phyloP scores from a whole-genome alignment of 2,888 invertebrate species.

The Prosopocoilus inquinatus region DNA sequence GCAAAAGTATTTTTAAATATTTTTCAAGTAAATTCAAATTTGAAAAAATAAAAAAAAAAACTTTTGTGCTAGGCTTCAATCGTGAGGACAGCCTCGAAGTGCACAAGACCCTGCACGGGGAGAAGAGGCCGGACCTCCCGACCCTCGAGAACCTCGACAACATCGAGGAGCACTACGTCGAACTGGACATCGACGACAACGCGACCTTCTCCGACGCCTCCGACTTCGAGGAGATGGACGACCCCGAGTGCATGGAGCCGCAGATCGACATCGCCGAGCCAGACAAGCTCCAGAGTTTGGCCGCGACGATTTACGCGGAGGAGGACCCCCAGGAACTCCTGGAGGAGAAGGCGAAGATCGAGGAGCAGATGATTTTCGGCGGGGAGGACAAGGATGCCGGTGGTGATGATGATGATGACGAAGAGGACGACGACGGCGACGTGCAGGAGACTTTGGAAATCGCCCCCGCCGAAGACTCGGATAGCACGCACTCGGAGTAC shows the following conservation, averaged over 20 bases:
- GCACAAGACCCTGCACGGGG: slow-evolving; percentile 46
- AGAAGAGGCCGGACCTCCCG: slow-evolving; percentile 41
- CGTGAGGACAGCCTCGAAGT: slow-evolving; percentile 47
- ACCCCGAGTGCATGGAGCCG: slow-evolving; percentile 7
- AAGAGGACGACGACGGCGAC: slow-evolving; percentile 10
- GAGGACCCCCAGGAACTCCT: slow-evolving; percentile 22
- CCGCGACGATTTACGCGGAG: slow-evolving; percentile 21
- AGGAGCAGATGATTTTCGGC: slow-evolving; percentile 15
- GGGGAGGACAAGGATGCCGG: slow-evolving; percentile 9
- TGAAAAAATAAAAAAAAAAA: not conserved
- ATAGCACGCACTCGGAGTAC: slow-evolving; percentile 46
- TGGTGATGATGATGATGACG: slow-evolving; percentile 4
- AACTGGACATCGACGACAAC: slow-evolving; percentile 36
- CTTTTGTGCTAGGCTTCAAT: slow-evolving; percentile 34
- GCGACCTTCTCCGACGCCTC: slow-evolving; percentile 30
- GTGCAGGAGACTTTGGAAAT: slow-evolving; percentile 18
- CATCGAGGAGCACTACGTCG: slow-evolving; percentile 47
- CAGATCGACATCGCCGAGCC: slow-evolving; percentile 10
- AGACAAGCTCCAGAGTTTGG: slow-evolving; percentile 1
- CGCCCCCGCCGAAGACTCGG: slow-evolving; percentile 26
- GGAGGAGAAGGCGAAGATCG: slow-evolving; percentile 22
- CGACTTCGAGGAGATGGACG: slow-evolving; percentile 31
- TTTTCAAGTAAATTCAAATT: too few species aligned
- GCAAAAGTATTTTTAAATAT: too few species aligned
- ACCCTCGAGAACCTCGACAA: slow-evolving; percentile 49